Percentiles rank a stretch among this genome's conserved stretches.
Conservation (phyloP, 2,113 vertebrate genomes). For the Corapipo altera region DNA sequence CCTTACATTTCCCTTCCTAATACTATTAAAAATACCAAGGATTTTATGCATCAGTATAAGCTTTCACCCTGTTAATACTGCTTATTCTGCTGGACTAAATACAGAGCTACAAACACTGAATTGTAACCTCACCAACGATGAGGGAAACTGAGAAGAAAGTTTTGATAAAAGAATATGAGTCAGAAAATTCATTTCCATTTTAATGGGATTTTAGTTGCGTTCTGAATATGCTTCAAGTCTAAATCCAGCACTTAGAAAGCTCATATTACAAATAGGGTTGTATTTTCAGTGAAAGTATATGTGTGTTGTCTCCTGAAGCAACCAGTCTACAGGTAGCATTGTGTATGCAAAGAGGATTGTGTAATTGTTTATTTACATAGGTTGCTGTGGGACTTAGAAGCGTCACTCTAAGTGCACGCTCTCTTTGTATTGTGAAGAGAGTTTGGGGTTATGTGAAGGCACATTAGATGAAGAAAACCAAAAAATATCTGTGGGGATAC, state of each 20-base stretch:
- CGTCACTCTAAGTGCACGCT: background rate
- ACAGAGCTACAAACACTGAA: background rate
- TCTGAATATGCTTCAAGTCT: background rate
- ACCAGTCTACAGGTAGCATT: background rate
- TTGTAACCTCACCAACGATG: background rate
- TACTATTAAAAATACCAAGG: background rate
- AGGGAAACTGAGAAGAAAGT: background rate
- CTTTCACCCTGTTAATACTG: background rate
- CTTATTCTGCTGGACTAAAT: background rate
- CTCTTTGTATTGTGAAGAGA: background rate
- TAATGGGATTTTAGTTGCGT: background rate
- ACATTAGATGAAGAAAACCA: background rate
- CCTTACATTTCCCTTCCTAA: background rate
- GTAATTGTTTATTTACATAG: background rate
- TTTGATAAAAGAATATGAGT: background rate
- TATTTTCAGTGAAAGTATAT: background rate
- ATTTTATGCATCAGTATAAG: background rate
- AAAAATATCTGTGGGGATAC: background rate
- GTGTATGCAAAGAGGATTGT: background rate
- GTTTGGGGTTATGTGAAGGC: background rate
- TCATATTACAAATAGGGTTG: background rate
- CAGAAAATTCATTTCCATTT: slow-evolving; percentile 6
- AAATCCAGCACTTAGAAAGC: background rate
- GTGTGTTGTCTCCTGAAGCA: background rate
- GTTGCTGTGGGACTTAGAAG: background rate